phyloP scores from a whole-genome alignment of 37 sponge, comb jelly and placozoan genomes.

The Ephydatia muelleri region DNA sequence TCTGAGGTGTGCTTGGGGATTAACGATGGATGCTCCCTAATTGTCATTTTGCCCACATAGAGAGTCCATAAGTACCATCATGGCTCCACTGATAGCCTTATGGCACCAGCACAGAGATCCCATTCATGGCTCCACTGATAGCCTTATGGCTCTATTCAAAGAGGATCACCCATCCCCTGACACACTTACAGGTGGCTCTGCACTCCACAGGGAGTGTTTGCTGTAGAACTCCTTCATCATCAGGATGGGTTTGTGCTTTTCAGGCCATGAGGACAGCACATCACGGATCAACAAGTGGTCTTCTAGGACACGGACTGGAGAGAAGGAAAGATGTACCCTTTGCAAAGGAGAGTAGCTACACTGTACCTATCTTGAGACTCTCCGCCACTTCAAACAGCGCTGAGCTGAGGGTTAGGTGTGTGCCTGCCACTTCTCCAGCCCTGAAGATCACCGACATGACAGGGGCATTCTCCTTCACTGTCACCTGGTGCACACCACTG shows the following conservation, averaged over 20 bases:
- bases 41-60: too few species aligned
- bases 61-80: too few species aligned
- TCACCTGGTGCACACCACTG: constrained; percentile 15
- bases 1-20: too few species aligned
- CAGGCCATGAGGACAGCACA: constrained; percentile 54
- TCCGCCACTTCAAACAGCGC: constrained; percentile 64
- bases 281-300: constrained; percentile 56
- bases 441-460: constrained; percentile 55
- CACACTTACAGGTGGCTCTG: constrained; percentile 53
- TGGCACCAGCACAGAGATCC: too few species aligned
- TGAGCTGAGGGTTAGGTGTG: constrained; percentile 9
- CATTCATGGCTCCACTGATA: too few species aligned
- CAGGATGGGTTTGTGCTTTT: constrained; percentile 34
- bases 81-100: too few species aligned
- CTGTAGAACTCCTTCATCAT: constrained; percentile 40
- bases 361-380: constrained; percentile 51
- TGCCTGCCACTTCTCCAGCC: constrained; percentile 20
- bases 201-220: constrained; percentile 63
- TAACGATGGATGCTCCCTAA: too few species aligned
- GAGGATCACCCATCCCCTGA: too few species aligned
- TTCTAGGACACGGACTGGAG: constrained; percentile 63
- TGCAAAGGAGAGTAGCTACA: neutral
- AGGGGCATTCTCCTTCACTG: constrained; percentile 51
- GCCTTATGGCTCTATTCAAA: too few species aligned
- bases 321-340: neutral